These are phyloP conservation scores for Meghimatium bilineatum DNA, from an alignment of 2,888 invertebrate genomes.

Conservation along the genomic window DNA sequence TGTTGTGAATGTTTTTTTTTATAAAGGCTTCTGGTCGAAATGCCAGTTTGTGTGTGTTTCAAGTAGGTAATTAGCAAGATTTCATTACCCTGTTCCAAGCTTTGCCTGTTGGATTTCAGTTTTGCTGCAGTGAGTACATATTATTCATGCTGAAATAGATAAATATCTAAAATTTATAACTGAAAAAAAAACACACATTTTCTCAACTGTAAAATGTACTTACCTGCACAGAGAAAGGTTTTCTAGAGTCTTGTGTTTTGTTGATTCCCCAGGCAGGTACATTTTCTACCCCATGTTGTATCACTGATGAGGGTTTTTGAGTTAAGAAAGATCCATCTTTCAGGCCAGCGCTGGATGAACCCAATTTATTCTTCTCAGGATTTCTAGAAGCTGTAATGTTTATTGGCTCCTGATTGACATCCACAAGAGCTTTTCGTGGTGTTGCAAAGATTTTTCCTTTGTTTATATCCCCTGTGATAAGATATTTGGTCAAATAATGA, in stretches of 20 bases:
- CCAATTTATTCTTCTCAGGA: not conserved
- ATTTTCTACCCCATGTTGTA: conserved; percentile 36
- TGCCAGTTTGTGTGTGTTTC: no score
- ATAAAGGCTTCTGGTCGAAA: no score
- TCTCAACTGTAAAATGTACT: not conserved
- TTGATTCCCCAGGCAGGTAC: not conserved
- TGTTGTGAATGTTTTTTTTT: no score
- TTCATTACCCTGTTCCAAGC: no score
- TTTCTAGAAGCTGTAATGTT: conserved; percentile 5
- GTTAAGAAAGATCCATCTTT: conserved; percentile 5
- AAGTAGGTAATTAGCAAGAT: no score
- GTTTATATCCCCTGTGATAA: not conserved
- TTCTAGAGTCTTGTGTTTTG: conserved; percentile 13
- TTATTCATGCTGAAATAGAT: no score
- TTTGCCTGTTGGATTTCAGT: no score
- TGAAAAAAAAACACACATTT: no score
- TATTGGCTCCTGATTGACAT: conserved; percentile 53
- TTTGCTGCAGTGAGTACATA: no score
- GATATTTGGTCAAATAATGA: not conserved
- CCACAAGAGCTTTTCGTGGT: conserved; percentile 61
- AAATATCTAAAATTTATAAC: no score
- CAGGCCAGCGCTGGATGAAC: not conserved
- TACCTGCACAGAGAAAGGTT: not conserved
- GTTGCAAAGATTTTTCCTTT: conserved; percentile 47
- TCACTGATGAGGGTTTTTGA: not conserved